Evolutionary conservation across 35 echinoderm and acorn worm genomes (phyloP), one percentile per base, ranked within the genome.

Genomic region (Heliocidaris erythrogramma): DNA sequence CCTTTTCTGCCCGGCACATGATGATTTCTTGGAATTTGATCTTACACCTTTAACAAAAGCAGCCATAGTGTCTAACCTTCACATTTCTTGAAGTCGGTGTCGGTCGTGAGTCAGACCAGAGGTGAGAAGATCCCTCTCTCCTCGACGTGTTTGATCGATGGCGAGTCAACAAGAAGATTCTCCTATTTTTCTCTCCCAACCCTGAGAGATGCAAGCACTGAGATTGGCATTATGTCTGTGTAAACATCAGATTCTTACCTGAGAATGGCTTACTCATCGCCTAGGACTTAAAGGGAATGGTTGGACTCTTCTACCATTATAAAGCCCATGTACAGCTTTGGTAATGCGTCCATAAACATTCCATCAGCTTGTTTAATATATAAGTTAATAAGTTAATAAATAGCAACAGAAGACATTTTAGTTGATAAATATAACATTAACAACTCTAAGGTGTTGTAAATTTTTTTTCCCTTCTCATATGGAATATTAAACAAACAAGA

Each of bases 191-290:
- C 65, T 78, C 65, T 78, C 21, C 27, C 65, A 27, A 5, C 27
- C 65, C 65, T 78, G 2, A 78, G 65, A 78, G 65, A 78, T n/a
- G 17, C 18, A n/a, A 7, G 65, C 27, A 7, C 21, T 78, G 6
- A 78, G 65, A 78, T 78, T 78, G 65, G 65, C 65, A 78, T 78
- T 78, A 78, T 78, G 65, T 78, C 65, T 78, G 21, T 78, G 65
- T 78, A 78, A 78, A 78, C 65, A 78, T 78, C 24, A 27, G 65
- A 78, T 78, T 78, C 6, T 21, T 78, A 78, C 65, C 65, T 24
- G 65, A 78, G 24, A n/a, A 78, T 24, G 27, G 18, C 65, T 78
- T 78, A 21, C 65, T 24, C 65, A 78, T 78, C 65, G 27, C 65
- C 65, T 27, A n/a, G 17, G 5, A 78, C 7, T 78, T 78, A 27